Evolutionary conservation across 2,797 vertebrate species (phyloP).

Genomic region (Pyrocephalus nanus): DNA sequence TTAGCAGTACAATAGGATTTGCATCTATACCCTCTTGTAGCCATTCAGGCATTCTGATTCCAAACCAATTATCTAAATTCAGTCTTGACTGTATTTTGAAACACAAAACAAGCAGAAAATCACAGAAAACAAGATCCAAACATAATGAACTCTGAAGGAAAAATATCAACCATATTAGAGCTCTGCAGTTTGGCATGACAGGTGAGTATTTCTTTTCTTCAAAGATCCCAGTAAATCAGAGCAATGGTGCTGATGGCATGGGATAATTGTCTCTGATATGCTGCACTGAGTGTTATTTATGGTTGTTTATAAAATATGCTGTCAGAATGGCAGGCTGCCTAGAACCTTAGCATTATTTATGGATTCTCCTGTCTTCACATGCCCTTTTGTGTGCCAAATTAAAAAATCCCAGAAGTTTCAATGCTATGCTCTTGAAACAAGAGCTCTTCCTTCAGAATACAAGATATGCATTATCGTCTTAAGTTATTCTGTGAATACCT

Average conservation of each 20-base stretch:
- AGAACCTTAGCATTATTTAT: slow-evolving; percentile 64
- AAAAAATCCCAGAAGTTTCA: not conserved
- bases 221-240: slow-evolving; percentile 69
- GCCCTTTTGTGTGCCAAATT: slow-evolving; percentile 10
- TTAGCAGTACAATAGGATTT: not conserved
- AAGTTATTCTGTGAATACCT: not conserved
- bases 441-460: not conserved
- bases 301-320: slow-evolving; percentile 71
- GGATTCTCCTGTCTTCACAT: slow-evolving; percentile 18
- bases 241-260: slow-evolving; percentile 31
- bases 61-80: not conserved
- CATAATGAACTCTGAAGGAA: slow-evolving; percentile 38
- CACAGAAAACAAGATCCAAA: slow-evolving; percentile 31
- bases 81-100: slow-evolving; percentile 15
- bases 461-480: not conserved
- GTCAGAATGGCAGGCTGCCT: slow-evolving; percentile 58
- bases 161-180: slow-evolving; percentile 31
- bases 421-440: not conserved
- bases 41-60: not conserved
- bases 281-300: slow-evolving; percentile 67
- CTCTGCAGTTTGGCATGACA: slow-evolving; percentile 40
- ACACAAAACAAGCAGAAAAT: slow-evolving; percentile 34
- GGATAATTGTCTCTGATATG: slow-evolving; percentile 73
- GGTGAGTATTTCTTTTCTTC: slow-evolving; percentile 62
- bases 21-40: not conserved